These are phyloP conservation scores for Drosophila neocordata DNA, from an alignment of 1,140 invertebrate genomes.

Conservation along the genomic window DNA sequence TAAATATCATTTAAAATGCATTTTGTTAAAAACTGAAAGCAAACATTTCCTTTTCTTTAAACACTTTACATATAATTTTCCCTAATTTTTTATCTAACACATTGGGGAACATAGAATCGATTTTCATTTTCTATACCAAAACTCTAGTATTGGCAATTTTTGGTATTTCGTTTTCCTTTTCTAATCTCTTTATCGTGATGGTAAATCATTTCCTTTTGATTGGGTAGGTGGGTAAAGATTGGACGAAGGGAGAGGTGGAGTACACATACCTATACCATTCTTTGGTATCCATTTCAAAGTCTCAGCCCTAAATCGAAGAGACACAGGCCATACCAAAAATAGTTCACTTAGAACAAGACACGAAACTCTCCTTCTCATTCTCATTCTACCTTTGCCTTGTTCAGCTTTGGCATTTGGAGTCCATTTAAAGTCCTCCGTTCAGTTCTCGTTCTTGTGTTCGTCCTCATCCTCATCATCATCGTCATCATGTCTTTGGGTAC, in stretches of 20 bases:
- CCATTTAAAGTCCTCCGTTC: constrained; percentile 69
- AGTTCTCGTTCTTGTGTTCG: not conserved
- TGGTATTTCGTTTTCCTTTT: not conserved
- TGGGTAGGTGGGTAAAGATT: constrained; percentile 2
- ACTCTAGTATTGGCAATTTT: not conserved
- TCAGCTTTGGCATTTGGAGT: constrained; percentile 32
- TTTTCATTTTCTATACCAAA: constrained; percentile 17
- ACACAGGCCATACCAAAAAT: constrained; percentile 66
- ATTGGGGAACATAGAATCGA: not conserved
- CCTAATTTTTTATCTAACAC: not conserved
- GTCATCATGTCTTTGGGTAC: constrained; percentile 44
- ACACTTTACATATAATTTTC: not conserved
- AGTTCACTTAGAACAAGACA: constrained; percentile 56
- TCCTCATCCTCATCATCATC: not conserved
- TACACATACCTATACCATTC: constrained; percentile 27
- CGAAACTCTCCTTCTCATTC: constrained; percentile 17
- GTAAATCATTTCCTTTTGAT: constrained; percentile 53
- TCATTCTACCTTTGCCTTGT: constrained; percentile 23
- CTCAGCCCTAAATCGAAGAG: constrained; percentile 35
- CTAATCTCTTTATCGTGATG: constrained; percentile 61
- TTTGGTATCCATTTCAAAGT: constrained; percentile 20
- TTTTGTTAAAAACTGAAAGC: not conserved
- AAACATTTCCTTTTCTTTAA: not conserved
- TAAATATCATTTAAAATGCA: no score
- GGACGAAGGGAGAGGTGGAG: not conserved